Base-by-base conservation (phyloP, 2,888 invertebrate genomes). In the Philhelius pedissequus region DNA sequence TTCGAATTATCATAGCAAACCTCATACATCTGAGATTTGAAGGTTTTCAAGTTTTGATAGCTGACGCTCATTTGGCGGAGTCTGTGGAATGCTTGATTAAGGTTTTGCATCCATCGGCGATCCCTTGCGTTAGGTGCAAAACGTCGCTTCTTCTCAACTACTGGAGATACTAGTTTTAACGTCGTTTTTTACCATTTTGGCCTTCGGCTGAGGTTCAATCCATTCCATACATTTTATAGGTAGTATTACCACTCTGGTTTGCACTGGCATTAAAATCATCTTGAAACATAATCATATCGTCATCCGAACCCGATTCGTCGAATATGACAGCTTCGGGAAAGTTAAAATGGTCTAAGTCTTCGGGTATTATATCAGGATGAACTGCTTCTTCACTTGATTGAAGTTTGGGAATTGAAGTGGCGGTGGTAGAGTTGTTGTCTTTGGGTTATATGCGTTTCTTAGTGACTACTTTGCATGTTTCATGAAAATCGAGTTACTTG, bases 11-110 rank as follows among this genome's bases (percentile, higher is more conserved):
- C 95, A 95, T 62, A 98, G 92, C 1, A 98, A 92, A 90, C 98
- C 98, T 89, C 96, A 96, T 4, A 98, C 92, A 0, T 98, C 98
- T 2, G 96, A 94, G 88, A 98, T 98, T 92, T 98, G 98, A 1
- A 98, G 93, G 0, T 98, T 98, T 91, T 98, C 98, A 91, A 98
- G 98, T 91, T 98, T 98, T 38, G 98, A 98, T 69, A 98, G 92
- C 89, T 98, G 97, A 48, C 97, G 94, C 89, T 98, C 97, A 89
- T 97, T 97, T 96, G 95, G 54, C 98, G 93, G 2, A 98, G 94
- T 86, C 96, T 93, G 91, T 98, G 98, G 90, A 98, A 98, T 0
- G 98, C 98, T 88, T 96, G 96, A 90, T 98, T 98, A 80, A 98
- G 92, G 90, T 97, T 97, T 92, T 97, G 96, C 98, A 98, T 98